Base-by-base conservation (phyloP, 2,113 vertebrate genomes). In the Andinoacara biseriatus region DNA sequence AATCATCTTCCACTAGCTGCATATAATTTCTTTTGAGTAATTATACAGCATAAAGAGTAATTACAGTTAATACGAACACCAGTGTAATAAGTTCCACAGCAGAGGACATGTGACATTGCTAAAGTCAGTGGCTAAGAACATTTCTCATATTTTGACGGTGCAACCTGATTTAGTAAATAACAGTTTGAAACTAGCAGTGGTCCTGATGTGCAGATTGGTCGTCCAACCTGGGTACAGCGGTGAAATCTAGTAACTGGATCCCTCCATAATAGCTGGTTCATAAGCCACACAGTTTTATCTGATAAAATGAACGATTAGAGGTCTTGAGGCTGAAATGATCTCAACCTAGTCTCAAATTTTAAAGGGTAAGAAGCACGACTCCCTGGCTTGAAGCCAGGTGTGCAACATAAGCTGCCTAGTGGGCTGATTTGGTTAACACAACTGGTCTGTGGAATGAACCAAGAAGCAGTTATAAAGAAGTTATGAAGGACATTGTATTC, bases 251-350 rank as follows among this genome's bases (percentile, higher is more conserved):
- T 18, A 67, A 9, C 22, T 67, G 63, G 3, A 22, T 67, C 40
- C 22, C 63, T 67, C 22, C 62, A 14, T 46, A 67, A 14, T 46
- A 46, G 18, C 22, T 46, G 40, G 22, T 67, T 22, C 15, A 46
- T 14, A 0, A 5, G 1, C 46, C 63, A 46, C 22, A 46, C 0
- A 9, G 9, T 67, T 46, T 67, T 7, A 2, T 67, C 63, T 29
- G 40, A 8, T 40, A 67, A 46, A 67, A 29, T 49, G 15, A 67
- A 29, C 49, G 22, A 29, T 67, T 14, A 3, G 40, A 18, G 26
- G 22, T 49, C 3, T 49, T 67, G 14, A 17, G 63, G 22, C 15
- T 49, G 63, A 67, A 67, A 46, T 46, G 22, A 67, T 29, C 1
- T 9, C 40, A 49, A 67, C 26, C 63, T 67, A 17, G 17, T 67